Evolutionary conservation across 2,113 vertebrate genomes (phyloP).

Genomic region (Phrynocephalus versicolor): DNA sequence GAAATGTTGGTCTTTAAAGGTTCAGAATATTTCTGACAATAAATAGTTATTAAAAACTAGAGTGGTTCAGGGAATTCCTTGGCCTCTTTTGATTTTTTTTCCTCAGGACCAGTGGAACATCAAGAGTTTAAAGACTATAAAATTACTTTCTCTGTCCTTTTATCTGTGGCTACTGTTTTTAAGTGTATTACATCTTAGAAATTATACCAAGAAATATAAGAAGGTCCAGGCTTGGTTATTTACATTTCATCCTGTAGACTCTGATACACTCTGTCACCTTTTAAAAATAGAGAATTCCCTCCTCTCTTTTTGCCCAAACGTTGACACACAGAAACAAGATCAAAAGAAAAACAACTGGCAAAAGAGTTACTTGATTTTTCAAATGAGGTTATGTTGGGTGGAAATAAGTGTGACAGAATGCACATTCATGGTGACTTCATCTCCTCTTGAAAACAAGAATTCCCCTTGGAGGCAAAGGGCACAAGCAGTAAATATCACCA

Average conservation of each 20-base stretch:
- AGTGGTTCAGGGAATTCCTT: conserved; percentile 64
- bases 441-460: conserved; percentile 75
- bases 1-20: conserved; percentile 56
- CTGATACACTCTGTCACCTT: conserved; percentile 86
- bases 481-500: conserved; percentile 64
- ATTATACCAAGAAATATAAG: conserved; percentile 65
- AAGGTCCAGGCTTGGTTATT: conserved; percentile 79
- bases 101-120: conserved; percentile 60
- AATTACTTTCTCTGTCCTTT: conserved; percentile 67
- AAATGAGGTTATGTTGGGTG: conserved; percentile 83
- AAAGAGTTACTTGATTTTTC: conserved; percentile 86
- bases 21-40: conserved; percentile 49
- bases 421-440: conserved; percentile 88
- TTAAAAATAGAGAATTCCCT: conserved; percentile 64
- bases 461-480: conserved; percentile 64
- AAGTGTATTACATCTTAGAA: conserved; percentile 75
- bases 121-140: conserved; percentile 70
- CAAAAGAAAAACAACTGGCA: conserved; percentile 79
- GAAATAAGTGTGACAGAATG: conserved; percentile 79
- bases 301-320: conserved; percentile 60
- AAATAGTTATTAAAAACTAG: conserved; percentile 71
- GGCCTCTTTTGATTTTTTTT: conserved; percentile 59
- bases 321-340: conserved; percentile 80
- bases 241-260: conserved; percentile 83
- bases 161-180: conserved; percentile 62